Conservation (phyloP, 2,888 invertebrate species). For the Andrena fulva region DNA sequence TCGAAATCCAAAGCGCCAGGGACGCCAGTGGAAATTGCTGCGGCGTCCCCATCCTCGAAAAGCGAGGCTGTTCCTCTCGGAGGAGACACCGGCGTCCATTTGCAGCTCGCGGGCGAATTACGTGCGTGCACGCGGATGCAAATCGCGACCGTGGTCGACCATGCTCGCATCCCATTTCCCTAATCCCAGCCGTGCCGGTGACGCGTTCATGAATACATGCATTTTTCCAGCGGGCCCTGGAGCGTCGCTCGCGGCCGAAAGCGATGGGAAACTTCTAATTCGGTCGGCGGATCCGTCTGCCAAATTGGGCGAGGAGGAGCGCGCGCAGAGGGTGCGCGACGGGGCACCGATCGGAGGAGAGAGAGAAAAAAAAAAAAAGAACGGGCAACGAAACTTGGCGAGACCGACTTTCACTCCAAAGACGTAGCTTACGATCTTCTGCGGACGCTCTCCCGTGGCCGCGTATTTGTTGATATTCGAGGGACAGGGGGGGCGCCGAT, state of each 20-base stretch:
- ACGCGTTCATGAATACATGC: conserved; percentile 53
- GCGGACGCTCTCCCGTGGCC: conserved; percentile 1
- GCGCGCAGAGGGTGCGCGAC: background rate
- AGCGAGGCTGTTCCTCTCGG: background rate
- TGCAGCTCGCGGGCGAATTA: conserved; percentile 1
- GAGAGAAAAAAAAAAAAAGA: conserved; percentile 4
- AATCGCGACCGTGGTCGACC: background rate
- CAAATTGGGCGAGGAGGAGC: conserved; percentile 33
- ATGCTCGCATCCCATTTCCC: conserved; percentile 17
- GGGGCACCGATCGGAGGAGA: background rate
- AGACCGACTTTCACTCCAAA: conserved; percentile 68
- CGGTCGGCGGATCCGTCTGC: conserved; percentile 13
- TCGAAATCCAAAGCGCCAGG: no score
- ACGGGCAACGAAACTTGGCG: conserved; percentile 33
- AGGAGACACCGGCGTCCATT: conserved; percentile 1
- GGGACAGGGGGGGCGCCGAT: conserved; percentile 37
- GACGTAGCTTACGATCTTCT: conserved; percentile 61
- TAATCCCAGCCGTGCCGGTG: conserved; percentile 17
- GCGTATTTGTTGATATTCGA: conserved; percentile 52
- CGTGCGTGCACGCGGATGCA: conserved; percentile 14
- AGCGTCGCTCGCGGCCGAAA: background rate
- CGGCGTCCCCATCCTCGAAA: background rate
- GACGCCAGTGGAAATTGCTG: no score
- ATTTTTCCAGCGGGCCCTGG: conserved; percentile 18
- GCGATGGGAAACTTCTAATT: conserved; percentile 32